Percentiles rank a stretch among this genome's conserved stretches.
These are phyloP conservation scores for Phrynosoma platyrhinos DNA, from an alignment of 2,113 vertebrate genomes.

Conservation along the genomic window DNA sequence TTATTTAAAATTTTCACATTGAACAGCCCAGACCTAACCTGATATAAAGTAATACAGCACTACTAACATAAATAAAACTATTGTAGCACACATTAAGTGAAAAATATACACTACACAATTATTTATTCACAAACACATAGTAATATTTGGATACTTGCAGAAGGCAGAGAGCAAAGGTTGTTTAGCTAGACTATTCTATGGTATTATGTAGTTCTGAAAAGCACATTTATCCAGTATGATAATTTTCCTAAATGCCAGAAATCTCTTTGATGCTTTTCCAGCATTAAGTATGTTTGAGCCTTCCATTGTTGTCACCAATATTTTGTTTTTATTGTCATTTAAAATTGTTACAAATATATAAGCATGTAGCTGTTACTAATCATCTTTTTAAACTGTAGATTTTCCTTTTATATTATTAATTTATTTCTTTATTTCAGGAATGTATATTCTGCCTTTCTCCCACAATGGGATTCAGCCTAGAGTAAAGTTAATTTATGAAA, in stretches of 20 bases:
- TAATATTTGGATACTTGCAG: no score
- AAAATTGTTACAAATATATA: neutral
- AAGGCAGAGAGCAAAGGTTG: no score
- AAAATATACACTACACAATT: no score
- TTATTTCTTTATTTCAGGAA: no score
- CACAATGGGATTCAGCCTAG: no score
- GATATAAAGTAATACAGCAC: neutral
- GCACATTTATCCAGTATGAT: no score
- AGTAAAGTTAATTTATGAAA: neutral
- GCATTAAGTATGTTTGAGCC: neutral
- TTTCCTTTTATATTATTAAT: neutral
- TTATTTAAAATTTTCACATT: neutral
- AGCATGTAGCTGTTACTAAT: neutral
- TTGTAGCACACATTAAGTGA: neutral
- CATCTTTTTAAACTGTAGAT: neutral
- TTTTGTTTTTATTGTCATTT: neutral
- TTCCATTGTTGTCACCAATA: neutral
- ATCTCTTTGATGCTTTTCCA: neutral
- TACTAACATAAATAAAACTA: neutral
- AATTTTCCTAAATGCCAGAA: neutral
- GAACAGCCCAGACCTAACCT: neutral
- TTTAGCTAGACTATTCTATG: no score
- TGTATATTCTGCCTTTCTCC: no score
- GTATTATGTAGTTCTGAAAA: no score
- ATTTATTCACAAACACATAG: no score